Base-by-base conservation (phyloP, 2,888 invertebrate species). In the Cyclophora albipunctata region DNA sequence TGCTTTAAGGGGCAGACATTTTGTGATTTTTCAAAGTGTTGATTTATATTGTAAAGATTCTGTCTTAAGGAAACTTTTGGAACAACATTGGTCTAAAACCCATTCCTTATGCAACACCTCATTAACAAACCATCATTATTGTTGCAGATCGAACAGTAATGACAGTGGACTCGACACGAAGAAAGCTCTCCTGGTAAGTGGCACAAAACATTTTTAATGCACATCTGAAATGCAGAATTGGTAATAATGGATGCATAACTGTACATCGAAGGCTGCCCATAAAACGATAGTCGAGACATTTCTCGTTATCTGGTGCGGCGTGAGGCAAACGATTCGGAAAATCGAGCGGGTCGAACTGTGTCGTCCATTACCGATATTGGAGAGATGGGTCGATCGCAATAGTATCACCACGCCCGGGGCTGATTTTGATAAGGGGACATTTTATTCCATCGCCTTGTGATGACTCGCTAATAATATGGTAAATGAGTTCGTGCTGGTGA, bases 311-410 rank as follows among this genome's bases (percentile, higher is more conserved):
- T 77, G 65, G 64, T 58, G 60, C 61, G 66, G 75, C 66, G 73
- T 73, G 75, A 67, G 67, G 81, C 78, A 81, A 87, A 85, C 84
- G 84, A 78, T 78, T 82, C 75, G 85, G 84, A 85, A 87, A 84
- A 87, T 85, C 81, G 84, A 82, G 79, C 76, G 70, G 69, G 70
- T 69, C 78, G 79, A 78, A 76, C 73, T 73, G 71, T 68, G 71
- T 69, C 75, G 75, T 78, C 85, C 83, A 86, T 86, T 86, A 86
- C 84, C 77, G 78, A 79, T 82, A 84, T 86, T 85, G 84, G 73
- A 71, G 71, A 65, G 70, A 67, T 64, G 60, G 68, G 63, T 69
- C 61, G 62, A 52, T 48, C 50, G 48, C 41, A 43, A 43, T 43
- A 47, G 50, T 55, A 61, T 59, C 61, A 50, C 48, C 52, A 45